Evolutionary conservation across 2,888 invertebrate genomes (phyloP), one percentile per base, ranked within the genome.

Genomic region (Timema podura): DNA sequence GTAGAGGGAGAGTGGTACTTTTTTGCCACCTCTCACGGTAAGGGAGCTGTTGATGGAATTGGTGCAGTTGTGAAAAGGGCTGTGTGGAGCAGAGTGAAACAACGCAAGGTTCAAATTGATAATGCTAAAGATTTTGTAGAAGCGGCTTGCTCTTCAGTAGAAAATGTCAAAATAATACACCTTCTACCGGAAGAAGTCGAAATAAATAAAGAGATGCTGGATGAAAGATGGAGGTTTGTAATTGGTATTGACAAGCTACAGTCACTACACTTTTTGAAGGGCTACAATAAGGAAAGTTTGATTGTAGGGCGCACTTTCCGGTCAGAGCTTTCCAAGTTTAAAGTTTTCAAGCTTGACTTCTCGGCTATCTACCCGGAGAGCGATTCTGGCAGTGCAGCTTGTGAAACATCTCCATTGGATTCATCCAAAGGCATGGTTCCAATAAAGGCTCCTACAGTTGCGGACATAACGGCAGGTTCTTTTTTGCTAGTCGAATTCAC

Each of bases 111-210:
- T 44, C 44, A 44, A 11, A 61, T 61, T 6, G 45, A 61, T 61
- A n/a, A 9, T 6, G 30, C 61, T 61, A 1, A 61, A 61, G n/a
- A 8, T 59, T 59, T 59, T 54, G 54, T 54, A 54, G 54, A 6
- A 54, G 54, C 54, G n/a, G 9, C 30, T 61, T 7, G 45, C 61
- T 61, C 11, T 61, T 30, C 61, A 61, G 11, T 45, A 59, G 44
- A 16, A 59, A 59, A 59, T 16, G 59, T 16, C 59, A 59, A 59
- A 16, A 59, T 59, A 59, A 59, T 59, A 59, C 59, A 59, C 59
- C 15, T 59, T 16, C 59, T n/a, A 59, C 59, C 15, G 44, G 59
- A 59, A 6, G 44, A 6, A 61, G 61, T 61, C 44, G 45, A n/a
- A n/a, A 44, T 0, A 61, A 30, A 16, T 5, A 61, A 61, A 45